Percentiles rank a stretch among this genome's conserved stretches.
Evolutionary conservation across 2,113 vertebrate genomes (phyloP).

Genomic region (Mormyrus iriodes): DNA sequence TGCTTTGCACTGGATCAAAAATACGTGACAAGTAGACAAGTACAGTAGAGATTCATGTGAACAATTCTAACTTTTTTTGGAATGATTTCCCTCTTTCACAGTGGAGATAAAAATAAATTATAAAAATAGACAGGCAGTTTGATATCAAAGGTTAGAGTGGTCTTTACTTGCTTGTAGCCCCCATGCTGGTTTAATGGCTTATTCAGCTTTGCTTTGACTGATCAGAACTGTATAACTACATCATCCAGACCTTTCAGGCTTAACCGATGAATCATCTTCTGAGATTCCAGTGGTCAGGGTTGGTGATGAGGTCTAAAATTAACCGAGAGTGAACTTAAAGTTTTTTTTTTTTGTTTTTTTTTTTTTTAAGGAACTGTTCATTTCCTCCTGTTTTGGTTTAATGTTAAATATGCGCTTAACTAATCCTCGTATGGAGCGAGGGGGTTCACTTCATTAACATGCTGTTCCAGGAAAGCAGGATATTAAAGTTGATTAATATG

Average conservation of each 20-base stretch:
- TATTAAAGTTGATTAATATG: constrained; percentile 17
- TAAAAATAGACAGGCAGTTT: neutral
- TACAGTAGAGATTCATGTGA: neutral
- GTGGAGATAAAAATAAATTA: neutral
- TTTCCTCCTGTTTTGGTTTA: neutral
- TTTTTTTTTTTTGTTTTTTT: neutral
- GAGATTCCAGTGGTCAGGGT: neutral
- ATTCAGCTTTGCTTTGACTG: neutral
- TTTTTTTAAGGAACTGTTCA: neutral
- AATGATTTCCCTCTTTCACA: neutral
- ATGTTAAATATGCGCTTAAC: constrained; percentile 1
- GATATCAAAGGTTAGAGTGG: neutral
- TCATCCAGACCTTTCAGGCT: neutral
- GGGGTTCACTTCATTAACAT: neutral
- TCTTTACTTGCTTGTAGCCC: neutral
- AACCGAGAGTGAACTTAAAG: neutral
- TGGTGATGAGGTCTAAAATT: neutral
- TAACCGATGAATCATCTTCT: neutral
- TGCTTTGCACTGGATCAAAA: neutral
- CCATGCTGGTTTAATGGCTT: neutral
- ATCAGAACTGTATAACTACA: neutral
- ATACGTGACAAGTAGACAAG: neutral
- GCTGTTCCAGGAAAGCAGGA: neutral
- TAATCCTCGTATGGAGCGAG: constrained; percentile 11
- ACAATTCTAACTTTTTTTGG: neutral